Evolutionary conservation across 35 echinoderm and acorn worm species (phyloP), one percentile per base, ranked within the genome.

Genomic region (Ophioderma brevispina): DNA sequence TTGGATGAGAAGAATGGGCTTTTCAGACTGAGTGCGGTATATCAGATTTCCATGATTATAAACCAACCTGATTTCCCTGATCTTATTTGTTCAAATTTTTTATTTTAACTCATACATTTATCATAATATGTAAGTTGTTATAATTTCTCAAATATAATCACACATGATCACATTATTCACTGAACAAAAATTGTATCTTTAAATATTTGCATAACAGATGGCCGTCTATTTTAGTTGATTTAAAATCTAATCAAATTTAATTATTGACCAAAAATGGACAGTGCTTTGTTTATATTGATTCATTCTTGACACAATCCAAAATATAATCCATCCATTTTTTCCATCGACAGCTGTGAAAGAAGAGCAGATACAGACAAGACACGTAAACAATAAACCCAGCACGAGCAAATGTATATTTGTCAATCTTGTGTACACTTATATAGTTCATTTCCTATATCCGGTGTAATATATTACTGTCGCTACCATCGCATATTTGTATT

Each of bases 351-450:
- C 59, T 70, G 59, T 25, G n/a, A 25, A 25, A 70, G 59, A 6
- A 30, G 5, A 25, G 28, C 4, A 70, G 15, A 13, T 30, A 70
- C 10, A 2, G 59, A 70, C 1, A 25, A 70, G 59, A 70, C 28
- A 30, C 17, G 28, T 70, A 70, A 70, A 70, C 59, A 70, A 70
- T 70, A 70, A 46, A 70, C 23, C 28, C 59, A 30, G 59, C 28
- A 30, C 59, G 10, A 30, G 15, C 28, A 70, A 3, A 70, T 46
- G 41, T 46, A 70, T 70, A 70, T 70, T 70, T 70, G 59, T 70
- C 59, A 70, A 70, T 70, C 59, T 70, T 70, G 28, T 70, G 59
- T 70, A 70, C 59, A 70, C 59, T 70, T 70, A 70, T n/a, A n/a
- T 70, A 6, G 59, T 25, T 70, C 59, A 70, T 70, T 70, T 70